Percentiles rank a stretch among this genome's conserved stretches.
These are phyloP conservation scores for Neocrepidodera transversa DNA, from an alignment of 2,888 invertebrate species.

Conservation along the genomic window DNA sequence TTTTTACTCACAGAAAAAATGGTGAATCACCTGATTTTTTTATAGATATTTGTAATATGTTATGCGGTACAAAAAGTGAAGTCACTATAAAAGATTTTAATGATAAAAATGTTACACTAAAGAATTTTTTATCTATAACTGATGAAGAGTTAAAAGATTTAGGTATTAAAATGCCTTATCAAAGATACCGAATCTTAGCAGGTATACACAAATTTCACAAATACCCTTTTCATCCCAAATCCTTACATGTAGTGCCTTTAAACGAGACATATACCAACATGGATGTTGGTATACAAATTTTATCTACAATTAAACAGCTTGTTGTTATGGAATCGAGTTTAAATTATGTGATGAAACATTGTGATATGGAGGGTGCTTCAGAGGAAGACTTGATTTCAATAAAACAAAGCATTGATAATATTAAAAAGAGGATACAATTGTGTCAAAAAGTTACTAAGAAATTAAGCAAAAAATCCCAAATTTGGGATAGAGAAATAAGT, in stretches of 20 bases:
- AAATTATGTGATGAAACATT: conserved; percentile 63
- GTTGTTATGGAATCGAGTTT: conserved; percentile 66
- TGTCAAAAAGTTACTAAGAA: conserved; percentile 27
- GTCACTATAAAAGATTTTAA: conserved; percentile 61
- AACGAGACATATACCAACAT: conserved; percentile 61
- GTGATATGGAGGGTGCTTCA: conserved; percentile 44
- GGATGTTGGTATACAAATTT: conserved; percentile 64
- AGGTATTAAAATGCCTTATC: conserved; percentile 68
- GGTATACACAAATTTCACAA: conserved; percentile 68
- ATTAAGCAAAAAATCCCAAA: conserved; percentile 40
- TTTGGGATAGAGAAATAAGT: conserved; percentile 63
- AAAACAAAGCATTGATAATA: conserved; percentile 28
- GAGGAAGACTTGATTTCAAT: conserved; percentile 33
- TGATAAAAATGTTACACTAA: conserved; percentile 63
- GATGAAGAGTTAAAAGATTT: conserved; percentile 66
- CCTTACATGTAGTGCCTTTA: conserved; percentile 51
- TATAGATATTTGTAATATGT: conserved; percentile 64
- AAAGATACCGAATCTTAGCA: conserved; percentile 64
- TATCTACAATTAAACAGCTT: conserved; percentile 66
- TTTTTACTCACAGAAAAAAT: conserved; percentile 33
- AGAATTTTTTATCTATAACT: conserved; percentile 65
- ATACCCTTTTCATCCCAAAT: conserved; percentile 65
- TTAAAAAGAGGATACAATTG: conserved; percentile 28
- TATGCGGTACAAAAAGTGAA: conserved; percentile 69
- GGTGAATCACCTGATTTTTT: conserved; percentile 61